These are phyloP conservation scores for Flexamia atlantica DNA, from an alignment of 2,888 invertebrate species.

Conservation along the genomic window DNA sequence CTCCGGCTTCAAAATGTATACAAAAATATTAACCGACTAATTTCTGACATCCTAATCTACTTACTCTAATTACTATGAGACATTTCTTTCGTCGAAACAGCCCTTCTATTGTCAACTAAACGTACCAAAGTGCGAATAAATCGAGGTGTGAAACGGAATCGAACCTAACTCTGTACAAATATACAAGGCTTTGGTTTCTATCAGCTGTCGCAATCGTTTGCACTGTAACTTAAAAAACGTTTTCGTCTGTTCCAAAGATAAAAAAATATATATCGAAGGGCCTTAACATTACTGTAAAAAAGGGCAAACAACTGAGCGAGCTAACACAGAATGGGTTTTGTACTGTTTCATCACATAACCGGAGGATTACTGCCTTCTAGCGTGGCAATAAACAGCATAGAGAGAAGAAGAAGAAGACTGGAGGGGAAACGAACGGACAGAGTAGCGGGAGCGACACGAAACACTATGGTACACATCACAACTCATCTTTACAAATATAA, in stretches of 20 bases:
- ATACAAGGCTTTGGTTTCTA: slow-evolving; percentile 57
- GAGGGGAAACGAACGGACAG: slow-evolving; percentile 30
- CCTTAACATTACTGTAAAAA: slow-evolving; percentile 47
- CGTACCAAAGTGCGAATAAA: slow-evolving; percentile 53
- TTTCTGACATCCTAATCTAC: slow-evolving; percentile 58
- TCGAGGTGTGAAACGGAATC: slow-evolving; percentile 52
- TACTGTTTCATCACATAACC: slow-evolving; percentile 60
- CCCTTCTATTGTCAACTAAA: slow-evolving; percentile 61
- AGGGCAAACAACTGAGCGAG: slow-evolving; percentile 49
- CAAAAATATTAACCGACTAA: slow-evolving; percentile 66
- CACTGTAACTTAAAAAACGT: slow-evolving; percentile 39
- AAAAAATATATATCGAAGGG: slow-evolving; percentile 41
- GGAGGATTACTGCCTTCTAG: slow-evolving; percentile 45
- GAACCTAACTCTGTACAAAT: slow-evolving; percentile 58
- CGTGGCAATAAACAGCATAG: slow-evolving; percentile 19
- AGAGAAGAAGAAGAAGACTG: slow-evolving; percentile 41
- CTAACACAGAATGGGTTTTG: slow-evolving; percentile 60
- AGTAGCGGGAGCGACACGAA: slow-evolving; percentile 17
- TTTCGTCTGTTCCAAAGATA: slow-evolving; percentile 25
- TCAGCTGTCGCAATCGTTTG: slow-evolving; percentile 50
- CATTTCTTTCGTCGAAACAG: slow-evolving; percentile 58
- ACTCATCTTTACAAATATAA: slow-evolving; percentile 49
- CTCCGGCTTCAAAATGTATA: slow-evolving; percentile 63
- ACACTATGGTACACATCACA: slow-evolving; percentile 43
- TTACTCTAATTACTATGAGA: slow-evolving; percentile 62